phyloP scores from a whole-genome alignment of 1,140 invertebrate genomes.

The Drosophila ambigua region DNA sequence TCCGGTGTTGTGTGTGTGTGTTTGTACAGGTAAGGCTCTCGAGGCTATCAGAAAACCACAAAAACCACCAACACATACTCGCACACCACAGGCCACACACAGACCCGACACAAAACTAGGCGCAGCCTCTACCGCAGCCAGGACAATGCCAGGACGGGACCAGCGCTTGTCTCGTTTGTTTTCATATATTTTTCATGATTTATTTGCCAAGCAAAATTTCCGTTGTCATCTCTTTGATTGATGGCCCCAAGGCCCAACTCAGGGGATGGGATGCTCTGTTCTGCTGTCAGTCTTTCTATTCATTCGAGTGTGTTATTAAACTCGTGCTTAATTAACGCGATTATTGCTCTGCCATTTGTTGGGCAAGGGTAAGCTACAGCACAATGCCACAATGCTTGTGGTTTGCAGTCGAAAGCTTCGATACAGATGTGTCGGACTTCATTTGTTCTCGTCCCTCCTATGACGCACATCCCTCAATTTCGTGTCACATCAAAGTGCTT shows the following conservation, averaged over 20 bases:
- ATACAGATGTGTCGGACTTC: slow-evolving; percentile 2
- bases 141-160: slow-evolving; percentile 34
- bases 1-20: slow-evolving; percentile 42
- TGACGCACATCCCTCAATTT: slow-evolving; percentile 8
- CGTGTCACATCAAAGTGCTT: slow-evolving; percentile 65
- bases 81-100: slow-evolving; percentile 17
- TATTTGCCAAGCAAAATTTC: slow-evolving; percentile 58
- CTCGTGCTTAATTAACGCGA: slow-evolving; percentile 71
- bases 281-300: slow-evolving; percentile 43
- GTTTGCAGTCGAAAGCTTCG: no score
- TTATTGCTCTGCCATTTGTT: slow-evolving; percentile 63
- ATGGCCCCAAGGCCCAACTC: slow-evolving; percentile 45
- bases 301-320: slow-evolving; percentile 60
- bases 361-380: slow-evolving; percentile 25
- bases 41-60: slow-evolving; percentile 68
- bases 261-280: not conserved
- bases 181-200: slow-evolving; percentile 68
- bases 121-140: slow-evolving; percentile 46
- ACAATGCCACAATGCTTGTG: no score
- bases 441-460: not conserved
- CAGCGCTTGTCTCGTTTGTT: slow-evolving; percentile 31
- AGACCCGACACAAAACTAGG: slow-evolving; percentile 37
- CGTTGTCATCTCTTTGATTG: slow-evolving; percentile 65
- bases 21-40: slow-evolving; percentile 44
- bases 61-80: slow-evolving; percentile 66